Evolutionary conservation across 2,113 vertebrate species (phyloP), one percentile per base, ranked within the genome.

Genomic region (Channa maculata): DNA sequence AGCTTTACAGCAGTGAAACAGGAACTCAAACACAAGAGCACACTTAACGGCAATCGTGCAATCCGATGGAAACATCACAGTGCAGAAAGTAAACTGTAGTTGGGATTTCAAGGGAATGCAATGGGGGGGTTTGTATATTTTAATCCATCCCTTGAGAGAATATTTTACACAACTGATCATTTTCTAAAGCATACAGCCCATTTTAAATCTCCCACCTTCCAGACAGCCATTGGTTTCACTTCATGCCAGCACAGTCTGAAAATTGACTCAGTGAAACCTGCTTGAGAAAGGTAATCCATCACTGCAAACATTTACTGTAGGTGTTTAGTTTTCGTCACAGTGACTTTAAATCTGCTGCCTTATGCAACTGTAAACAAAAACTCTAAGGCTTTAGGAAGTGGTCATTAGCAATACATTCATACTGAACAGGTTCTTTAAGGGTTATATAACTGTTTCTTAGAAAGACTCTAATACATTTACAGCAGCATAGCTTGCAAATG

Each of bases 1-100:
- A 53, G 24, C 46, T 78, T 45, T 54, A 44, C 15, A 54, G 70
- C 69, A 65, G 37, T 75, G 53, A 59, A 64, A 65, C 64, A 6
- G 45, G 38, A 66, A 75, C 60, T 58, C 46, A 75, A 15, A 71
- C 58, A 45, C 62, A 12, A 69, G 48, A 48, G 15, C 34, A 39
- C 24, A 48, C 37, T 43, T 34, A 61, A 44, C 10, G 14, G 11
- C 51, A 66, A 36, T 48, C 49, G 45, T 33, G 50, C 33, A 53
- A 39, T 55, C n/a, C 15, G 12, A 6, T 51, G 46, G 41, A 64
- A 65, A 77, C 41, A 65, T 55, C 39, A 45, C 51, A 14, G 37
- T 2, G 43, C 53, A 51, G 43, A 45, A 65, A 51, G 37, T 0
- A 65, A 75, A 82, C 5, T 14, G n/a, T n/a, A 34, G 12, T 38